Base-by-base conservation (phyloP, 92 coral and sea anemone species). In the Palythoa grandiflora region DNA sequence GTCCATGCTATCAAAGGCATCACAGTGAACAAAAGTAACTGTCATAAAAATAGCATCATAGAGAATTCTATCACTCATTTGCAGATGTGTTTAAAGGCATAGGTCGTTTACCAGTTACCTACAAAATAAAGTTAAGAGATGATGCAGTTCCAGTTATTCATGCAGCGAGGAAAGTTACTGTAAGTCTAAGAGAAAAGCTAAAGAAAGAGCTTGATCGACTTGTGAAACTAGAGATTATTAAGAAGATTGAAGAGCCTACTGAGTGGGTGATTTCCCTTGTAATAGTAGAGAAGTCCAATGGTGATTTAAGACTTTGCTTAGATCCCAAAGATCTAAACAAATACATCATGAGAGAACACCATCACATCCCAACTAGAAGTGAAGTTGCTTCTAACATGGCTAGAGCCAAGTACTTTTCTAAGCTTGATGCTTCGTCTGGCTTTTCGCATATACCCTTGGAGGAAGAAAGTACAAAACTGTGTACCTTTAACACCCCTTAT, bases 121-220 rank as follows among this genome's bases (percentile, higher is more conserved):
- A 84, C 88, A 84, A 72, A 68, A 85, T 85, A 20, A 40, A 85
- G 83, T 71, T 85, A 6, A 85, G 75, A 73, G 81, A 85, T 85
- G 89, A 73, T 85, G 89, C 89, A 60, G 55, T 17, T 53, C 89
- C 89, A 4, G 83, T 73, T 11, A 85, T 85, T 20, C 88, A 84
- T 38, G 54, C 88, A 53, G 81, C 88, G 40, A 84, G 88, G 75
- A 84, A 40, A 84, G 81, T 84, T 37, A 81, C 88, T 35, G 55
- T 70, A 19, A 12, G 81, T 48, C 81, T 70, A 3, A 47, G 76
- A 20, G 88, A 84, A 84, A 71, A 40, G 38, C 83, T 84, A 50
- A 44, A 84, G 51, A 84, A 71, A 14, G 81, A 84, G 19, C 88
- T 84, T 15, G 13, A 84, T 50, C 54, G 81, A 6, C 19, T 84